phyloP scores from a whole-genome alignment of 1,140 invertebrate genomes.

The Penaeus indicus region DNA sequence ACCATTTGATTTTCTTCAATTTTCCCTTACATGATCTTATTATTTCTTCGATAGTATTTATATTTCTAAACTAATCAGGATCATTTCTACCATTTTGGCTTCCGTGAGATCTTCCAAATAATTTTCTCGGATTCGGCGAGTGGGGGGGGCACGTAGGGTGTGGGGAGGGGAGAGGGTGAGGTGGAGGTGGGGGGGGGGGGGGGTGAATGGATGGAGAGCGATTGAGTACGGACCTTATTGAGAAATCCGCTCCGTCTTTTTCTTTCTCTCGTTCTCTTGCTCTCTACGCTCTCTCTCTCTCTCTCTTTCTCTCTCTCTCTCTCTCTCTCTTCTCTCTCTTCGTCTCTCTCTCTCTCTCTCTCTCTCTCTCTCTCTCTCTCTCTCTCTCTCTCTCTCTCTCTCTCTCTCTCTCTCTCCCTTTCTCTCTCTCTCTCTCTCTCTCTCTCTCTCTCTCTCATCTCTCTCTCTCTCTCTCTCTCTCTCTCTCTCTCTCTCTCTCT shows the following conservation, averaged over 20 bases:
- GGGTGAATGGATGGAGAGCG: too few species aligned
- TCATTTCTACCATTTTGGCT: too few species aligned
- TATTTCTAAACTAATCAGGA: too few species aligned
- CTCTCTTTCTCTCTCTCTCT: neutral
- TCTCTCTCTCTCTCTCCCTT: neutral
- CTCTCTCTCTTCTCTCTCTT: neutral
- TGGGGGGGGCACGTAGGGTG: too few species aligned
- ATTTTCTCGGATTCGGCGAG: too few species aligned
- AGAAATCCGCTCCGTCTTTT: neutral
- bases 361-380: neutral
- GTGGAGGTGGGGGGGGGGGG: too few species aligned
- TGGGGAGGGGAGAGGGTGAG: too few species aligned
- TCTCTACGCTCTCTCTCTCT: neutral
- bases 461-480: neutral
- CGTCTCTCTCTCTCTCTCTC: neutral
- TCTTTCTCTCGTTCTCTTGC: neutral
- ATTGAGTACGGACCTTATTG: too few species aligned
- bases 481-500: neutral
- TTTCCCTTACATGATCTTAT: too few species aligned
- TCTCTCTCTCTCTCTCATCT: conserved; percentile 24
- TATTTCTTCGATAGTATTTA: too few species aligned
- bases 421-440: conserved; percentile 8
- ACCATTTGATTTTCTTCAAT: too few species aligned
- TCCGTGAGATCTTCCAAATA: too few species aligned
- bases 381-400: neutral